Evolutionary conservation across 2,888 invertebrate genomes (phyloP).

Genomic region (Drosophila setosimentum): DNA sequence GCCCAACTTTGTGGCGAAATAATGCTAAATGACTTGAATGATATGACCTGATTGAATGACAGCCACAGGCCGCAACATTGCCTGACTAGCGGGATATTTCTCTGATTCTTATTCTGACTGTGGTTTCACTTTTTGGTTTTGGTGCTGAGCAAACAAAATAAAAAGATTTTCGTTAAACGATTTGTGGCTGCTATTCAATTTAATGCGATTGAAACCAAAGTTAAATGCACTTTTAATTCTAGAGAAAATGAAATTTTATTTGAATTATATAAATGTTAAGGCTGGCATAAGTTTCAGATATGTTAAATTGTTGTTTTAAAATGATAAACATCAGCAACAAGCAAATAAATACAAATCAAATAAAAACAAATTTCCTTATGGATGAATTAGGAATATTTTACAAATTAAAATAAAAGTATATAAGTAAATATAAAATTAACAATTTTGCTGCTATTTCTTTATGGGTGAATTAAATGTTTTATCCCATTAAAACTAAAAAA

Average conservation of each 20-base stretch:
- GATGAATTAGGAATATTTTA: not conserved
- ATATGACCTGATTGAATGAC: conserved; percentile 50
- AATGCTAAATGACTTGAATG: conserved; percentile 58
- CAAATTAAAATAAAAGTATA: not conserved
- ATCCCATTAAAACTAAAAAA: not conserved
- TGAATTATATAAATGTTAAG: not conserved
- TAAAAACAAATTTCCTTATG: not conserved
- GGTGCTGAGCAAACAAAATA: conserved; percentile 27
- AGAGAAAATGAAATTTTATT: not conserved
- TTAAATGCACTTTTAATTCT: conserved; percentile 48
- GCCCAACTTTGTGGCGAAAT: conserved; percentile 57
- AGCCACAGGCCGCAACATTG: conserved; percentile 34
- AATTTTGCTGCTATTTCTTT: no score
- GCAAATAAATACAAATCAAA: not conserved
- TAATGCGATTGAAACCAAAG: conserved; percentile 32
- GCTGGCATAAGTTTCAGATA: not conserved
- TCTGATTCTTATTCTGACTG: conserved; percentile 7
- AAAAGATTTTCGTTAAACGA: conserved; percentile 30
- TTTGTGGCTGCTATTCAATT: conserved; percentile 25
- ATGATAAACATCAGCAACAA: not conserved
- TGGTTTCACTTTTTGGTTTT: conserved; percentile 29
- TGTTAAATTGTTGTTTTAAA: not conserved
- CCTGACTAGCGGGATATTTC: conserved; percentile 22
- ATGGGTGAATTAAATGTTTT: no score
- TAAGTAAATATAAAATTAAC: not conserved